Evolutionary conservation across 2,113 vertebrate species (phyloP), one percentile per base, ranked within the genome.

Genomic region (Gasterosteus aculeatus): DNA sequence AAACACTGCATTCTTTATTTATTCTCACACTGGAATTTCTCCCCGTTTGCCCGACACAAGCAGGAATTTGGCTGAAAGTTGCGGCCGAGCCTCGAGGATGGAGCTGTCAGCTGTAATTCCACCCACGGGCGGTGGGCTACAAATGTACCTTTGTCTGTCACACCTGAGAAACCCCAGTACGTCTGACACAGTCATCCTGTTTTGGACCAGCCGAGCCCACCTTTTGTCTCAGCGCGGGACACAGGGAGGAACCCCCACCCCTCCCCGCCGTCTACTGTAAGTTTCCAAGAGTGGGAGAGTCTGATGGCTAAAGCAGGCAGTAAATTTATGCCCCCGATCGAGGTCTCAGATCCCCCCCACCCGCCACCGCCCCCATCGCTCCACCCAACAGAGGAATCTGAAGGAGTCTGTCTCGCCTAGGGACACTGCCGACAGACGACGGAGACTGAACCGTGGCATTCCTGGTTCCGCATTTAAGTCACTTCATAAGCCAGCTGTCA

Each of bases 21-120:
- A 22, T 33, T 19, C 54, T 42, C 65, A 71, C 42, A 35, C n/a
- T 8, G 6, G 4, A 10, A 54, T 14, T 9, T 7, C 35, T 38
- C 53, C 41, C 54, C 14, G 56, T 72, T 73, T 72, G n/a, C 60
- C 31, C 51, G 44, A 22, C 63, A 56, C 72, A 18, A 81, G 84
- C 84, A 81, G 74, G 78, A 84, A 82, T 87, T 58, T 47, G 60
- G 51, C 77, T 72, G 79, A 77, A 84, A 58, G 63, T 15, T 70
- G 77, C 2, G 39, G 72, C 41, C 35, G 49, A 69, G 82, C 73
- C 78, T 75, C n/a, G 51, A 83, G 87, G 82, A 86, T 65, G 71
- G 75, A 89, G 82, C 86, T 92, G 92, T 90, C 91, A 75, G 80
- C 72, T 83, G 83, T 84, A 87, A 90, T 91, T 82, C 83, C 59